phyloP scores from a whole-genome alignment of 2,113 vertebrate genomes.

The Myiagra hebetior region DNA sequence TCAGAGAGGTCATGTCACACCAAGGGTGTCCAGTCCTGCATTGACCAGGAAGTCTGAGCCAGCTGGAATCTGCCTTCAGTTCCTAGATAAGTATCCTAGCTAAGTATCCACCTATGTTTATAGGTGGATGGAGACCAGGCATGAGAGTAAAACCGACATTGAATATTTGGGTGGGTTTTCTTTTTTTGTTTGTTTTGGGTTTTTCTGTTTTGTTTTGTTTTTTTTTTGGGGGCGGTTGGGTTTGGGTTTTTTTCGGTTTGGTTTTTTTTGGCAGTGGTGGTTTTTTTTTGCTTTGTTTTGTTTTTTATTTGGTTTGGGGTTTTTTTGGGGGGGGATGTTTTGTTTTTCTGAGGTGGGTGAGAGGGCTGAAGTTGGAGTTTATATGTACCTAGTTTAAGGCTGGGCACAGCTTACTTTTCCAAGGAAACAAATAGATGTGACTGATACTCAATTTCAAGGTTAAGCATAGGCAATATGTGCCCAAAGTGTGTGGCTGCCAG shows the following conservation, averaged over 20 bases:
- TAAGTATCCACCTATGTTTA: too few relatives aligned
- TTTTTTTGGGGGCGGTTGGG: background rate
- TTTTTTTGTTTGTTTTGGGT: background rate
- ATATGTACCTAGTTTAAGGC: background rate
- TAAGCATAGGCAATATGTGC: background rate
- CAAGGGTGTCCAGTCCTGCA: background rate
- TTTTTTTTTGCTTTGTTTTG: too few relatives aligned
- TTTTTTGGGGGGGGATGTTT: background rate
- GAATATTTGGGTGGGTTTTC: background rate
- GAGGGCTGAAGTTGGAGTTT: background rate
- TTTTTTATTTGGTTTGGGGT: background rate
- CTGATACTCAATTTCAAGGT: background rate
- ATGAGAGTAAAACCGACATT: background rate
- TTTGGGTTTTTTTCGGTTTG: background rate
- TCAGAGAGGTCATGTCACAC: background rate
- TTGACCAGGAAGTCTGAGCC: background rate
- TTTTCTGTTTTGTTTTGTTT: background rate
- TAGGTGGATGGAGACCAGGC: background rate
- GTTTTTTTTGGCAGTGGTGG: background rate
- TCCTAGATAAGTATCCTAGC: background rate
- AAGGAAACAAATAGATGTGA: background rate
- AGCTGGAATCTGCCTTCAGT: background rate
- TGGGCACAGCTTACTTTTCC: background rate
- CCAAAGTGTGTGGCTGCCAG: background rate
- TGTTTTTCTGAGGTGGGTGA: background rate